Evolutionary conservation across 2,797 vertebrate genomes (phyloP).

Genomic region (Phrynocephalus forsythii): DNA sequence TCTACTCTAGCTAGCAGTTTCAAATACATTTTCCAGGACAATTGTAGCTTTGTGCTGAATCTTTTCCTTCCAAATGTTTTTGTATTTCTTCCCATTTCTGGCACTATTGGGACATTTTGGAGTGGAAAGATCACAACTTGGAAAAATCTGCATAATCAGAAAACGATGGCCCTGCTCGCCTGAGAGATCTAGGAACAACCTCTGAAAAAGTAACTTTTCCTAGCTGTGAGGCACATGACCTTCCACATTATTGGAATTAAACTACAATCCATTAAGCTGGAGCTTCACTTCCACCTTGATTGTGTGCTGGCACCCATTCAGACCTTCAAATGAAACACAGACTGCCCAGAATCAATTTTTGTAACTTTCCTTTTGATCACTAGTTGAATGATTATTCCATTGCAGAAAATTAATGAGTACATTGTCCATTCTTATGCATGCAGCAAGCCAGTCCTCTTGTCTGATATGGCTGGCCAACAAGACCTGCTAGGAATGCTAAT

Average conservation of each 20-base stretch:
- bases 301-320: conserved; percentile 2
- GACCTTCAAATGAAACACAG: conserved; percentile 11
- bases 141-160: no score
- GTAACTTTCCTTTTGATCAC: conserved; percentile 42
- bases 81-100: neutral
- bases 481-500: conserved; percentile 20
- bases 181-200: no score
- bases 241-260: neutral
- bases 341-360: conserved; percentile 23
- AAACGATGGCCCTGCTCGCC: no score
- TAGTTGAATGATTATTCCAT: conserved; percentile 25
- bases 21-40: neutral
- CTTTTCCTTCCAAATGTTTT: neutral
- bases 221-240: neutral
- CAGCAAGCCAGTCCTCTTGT: conserved; percentile 12
- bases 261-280: neutral
- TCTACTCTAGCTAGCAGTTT: neutral
- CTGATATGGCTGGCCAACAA: conserved; percentile 1
- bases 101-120: neutral
- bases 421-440: conserved; percentile 11
- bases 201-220: no score
- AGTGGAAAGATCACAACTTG: neutral
- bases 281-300: conserved; percentile 2
- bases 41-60: neutral
- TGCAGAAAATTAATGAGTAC: conserved; percentile 23